Base-by-base conservation (phyloP, 1,140 invertebrate genomes). In the Listronotus oregonensis region DNA sequence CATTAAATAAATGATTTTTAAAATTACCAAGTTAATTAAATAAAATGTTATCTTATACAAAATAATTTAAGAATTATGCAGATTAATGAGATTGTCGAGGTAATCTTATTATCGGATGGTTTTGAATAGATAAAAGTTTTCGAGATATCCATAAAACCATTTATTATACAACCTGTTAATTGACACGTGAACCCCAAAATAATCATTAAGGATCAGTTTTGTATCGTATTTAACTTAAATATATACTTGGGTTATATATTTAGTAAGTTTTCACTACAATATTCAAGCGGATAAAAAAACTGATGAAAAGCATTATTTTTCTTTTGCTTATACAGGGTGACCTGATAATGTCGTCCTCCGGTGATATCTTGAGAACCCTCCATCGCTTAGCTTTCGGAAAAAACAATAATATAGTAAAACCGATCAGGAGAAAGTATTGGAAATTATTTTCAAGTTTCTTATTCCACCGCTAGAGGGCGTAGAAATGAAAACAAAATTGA, bases 161-260 rank as follows among this genome's bases (percentile, higher is more conserved):
- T 49, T 49, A 27, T 49, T 49, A 49, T 49, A 49, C 18, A 12
- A 17, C 2, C 14, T 49, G 46, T 49, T 49, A 49, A 49, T 49
- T 49, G 46, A 49, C 46, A 49, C 46, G 18, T 49, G 46, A 49
- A 49, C 46, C 46, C 46, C 18, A 49, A 49, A 49, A 49, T 49
- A 10, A 49, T 49, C 46, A 49, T 49, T 49, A 49, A 49, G 4
- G 46, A 18, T 15, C 39, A 12, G 39, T 40, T 7, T 14, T 12
- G n/a, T 40, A 14, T 40, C n/a, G 10, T 40, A 14, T 12, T 40
- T 40, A 14, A 14, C n/a, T 14, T 3, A 2, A 40, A 40, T 40
- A 7, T 40, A 10, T 14, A 14, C n/a, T 14, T 2, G 7, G 1
- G 7, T 10, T 12, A 7, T 12, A 40, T 12, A 3, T 12, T 12